Evolutionary conservation across 2,888 invertebrate species (phyloP).

Genomic region (Didymodactylos carnosus): DNA sequence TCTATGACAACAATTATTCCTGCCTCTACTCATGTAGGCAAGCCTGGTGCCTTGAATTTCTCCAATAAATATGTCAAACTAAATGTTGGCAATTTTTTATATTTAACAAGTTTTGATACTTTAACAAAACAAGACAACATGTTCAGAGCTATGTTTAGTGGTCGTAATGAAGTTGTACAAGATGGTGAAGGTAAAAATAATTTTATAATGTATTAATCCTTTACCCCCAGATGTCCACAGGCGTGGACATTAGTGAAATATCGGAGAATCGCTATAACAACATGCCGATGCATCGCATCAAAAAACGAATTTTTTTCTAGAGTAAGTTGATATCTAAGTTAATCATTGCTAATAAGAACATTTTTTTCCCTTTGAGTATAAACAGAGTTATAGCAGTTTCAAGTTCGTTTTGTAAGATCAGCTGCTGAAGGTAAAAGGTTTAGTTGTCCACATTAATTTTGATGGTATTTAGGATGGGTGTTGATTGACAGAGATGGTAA

Average conservation of each 20-base stretch:
- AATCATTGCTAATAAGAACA: too few relatives aligned
- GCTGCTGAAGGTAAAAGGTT: too few relatives aligned
- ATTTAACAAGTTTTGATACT: slow-evolving; percentile 12
- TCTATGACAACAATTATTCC: not conserved
- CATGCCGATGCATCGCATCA: too few relatives aligned
- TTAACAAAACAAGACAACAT: slow-evolving; percentile 12
- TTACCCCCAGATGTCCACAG: too few relatives aligned
- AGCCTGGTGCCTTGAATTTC: not conserved
- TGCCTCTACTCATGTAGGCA: not conserved
- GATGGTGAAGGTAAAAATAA: not conserved
- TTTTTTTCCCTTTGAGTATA: too few relatives aligned
- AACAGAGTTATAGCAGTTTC: too few relatives aligned
- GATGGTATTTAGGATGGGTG: slow-evolving; percentile 3
- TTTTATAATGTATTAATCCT: not conserved
- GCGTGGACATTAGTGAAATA: too few relatives aligned
- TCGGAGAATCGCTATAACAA: too few relatives aligned
- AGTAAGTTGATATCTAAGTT: too few relatives aligned
- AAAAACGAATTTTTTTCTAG: too few relatives aligned
- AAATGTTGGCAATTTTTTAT: slow-evolving; percentile 8
- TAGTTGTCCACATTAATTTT: too few relatives aligned
- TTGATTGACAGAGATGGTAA: slow-evolving; percentile 13
- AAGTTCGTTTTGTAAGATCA: too few relatives aligned
- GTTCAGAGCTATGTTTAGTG: slow-evolving; percentile 13
- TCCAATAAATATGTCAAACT: slow-evolving; percentile 9
- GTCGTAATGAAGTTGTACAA: slow-evolving; percentile 7